Evolutionary conservation across 2,797 vertebrate species (phyloP).

Genomic region (Paedocypris micromegethes): DNA sequence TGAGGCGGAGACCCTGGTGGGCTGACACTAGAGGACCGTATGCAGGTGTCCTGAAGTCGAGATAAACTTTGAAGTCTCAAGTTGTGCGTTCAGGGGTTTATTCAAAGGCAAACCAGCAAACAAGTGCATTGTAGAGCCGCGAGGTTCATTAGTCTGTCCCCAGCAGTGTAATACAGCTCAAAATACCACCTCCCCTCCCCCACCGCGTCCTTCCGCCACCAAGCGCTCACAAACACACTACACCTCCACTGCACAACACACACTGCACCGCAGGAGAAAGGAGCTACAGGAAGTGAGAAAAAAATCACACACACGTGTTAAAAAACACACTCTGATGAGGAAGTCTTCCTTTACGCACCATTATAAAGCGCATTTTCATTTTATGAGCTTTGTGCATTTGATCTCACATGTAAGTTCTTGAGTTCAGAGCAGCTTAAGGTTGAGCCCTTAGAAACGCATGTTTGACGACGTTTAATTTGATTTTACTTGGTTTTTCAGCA

Average conservation of each 20-base stretch:
- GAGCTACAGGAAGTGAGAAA: neutral
- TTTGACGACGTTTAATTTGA: no score
- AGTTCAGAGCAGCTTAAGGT: no score
- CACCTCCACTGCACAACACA: neutral
- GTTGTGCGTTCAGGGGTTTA: no score
- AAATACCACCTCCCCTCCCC: constrained; percentile 20
- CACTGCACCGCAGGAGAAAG: neutral
- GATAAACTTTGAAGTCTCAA: no score
- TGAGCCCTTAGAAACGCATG: no score
- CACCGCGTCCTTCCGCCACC: neutral
- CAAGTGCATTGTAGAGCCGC: neutral
- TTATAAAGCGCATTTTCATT: no score
- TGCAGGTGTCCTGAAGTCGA: constrained; percentile 42
- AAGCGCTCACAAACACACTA: constrained; percentile 1
- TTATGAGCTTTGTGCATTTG: no score
- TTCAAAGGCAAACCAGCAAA: no score
- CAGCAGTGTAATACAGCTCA: neutral
- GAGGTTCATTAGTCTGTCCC: neutral
- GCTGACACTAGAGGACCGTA: constrained; percentile 58
- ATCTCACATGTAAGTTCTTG: no score
- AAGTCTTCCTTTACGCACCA: neutral
- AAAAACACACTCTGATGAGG: neutral
- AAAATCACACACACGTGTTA: neutral
- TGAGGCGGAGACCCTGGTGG: constrained; percentile 31
- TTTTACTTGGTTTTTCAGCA: no score